phyloP scores from a whole-genome alignment of 2,888 invertebrate genomes.

The Acholoe squamosa region DNA sequence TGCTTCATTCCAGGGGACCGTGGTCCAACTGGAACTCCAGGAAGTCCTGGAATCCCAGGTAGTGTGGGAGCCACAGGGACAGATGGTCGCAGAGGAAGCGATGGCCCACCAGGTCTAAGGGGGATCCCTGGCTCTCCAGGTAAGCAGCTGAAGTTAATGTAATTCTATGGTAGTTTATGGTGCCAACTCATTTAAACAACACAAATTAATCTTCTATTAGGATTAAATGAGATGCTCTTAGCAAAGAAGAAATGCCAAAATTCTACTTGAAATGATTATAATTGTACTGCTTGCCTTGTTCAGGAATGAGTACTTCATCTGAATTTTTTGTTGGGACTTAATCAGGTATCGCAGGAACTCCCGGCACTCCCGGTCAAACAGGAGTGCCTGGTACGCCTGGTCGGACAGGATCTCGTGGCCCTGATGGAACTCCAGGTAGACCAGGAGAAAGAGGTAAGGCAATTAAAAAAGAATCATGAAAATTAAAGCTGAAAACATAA shows the following conservation, averaged over 20 bases:
- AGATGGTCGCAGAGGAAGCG: not conserved
- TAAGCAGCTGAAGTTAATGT: too few species aligned
- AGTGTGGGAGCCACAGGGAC: not conserved
- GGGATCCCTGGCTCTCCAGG: not conserved
- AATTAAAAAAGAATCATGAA: too few species aligned
- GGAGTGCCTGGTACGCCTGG: not conserved
- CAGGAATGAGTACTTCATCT: not conserved
- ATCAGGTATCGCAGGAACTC: constrained; percentile 65
- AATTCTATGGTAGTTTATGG: too few species aligned
- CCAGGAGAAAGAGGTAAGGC: constrained; percentile 57
- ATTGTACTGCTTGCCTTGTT: not conserved
- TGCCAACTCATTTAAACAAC: too few species aligned
- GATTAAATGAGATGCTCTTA: too few species aligned
- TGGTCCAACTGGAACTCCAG: not conserved
- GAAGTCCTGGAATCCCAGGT: not conserved
- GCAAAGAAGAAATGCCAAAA: too few species aligned
- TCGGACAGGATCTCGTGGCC: constrained; percentile 55
- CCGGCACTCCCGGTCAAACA: constrained; percentile 66
- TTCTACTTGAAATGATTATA: too few species aligned
- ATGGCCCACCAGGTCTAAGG: not conserved
- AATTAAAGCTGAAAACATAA: too few species aligned
- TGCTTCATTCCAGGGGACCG: not conserved
- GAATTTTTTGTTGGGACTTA: not conserved
- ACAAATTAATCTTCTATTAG: too few species aligned
- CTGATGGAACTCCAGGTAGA: constrained; percentile 58